phyloP scores from a whole-genome alignment of 1,140 invertebrate genomes.

The Drosophila orosa region DNA sequence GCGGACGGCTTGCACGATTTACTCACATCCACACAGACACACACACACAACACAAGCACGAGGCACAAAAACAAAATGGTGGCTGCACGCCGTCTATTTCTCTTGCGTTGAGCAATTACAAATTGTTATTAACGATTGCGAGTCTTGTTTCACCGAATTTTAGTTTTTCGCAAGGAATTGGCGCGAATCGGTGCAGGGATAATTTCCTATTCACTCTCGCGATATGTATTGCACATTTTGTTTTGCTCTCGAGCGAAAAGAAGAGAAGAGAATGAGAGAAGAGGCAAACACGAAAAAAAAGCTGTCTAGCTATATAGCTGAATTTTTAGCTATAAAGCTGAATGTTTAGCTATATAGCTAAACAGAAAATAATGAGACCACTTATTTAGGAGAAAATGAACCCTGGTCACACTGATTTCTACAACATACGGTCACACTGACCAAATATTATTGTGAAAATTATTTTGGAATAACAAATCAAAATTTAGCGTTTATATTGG shows the following conservation, averaged over 20 bases:
- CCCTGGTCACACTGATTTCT: neutral
- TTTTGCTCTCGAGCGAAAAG: conserved; percentile 34
- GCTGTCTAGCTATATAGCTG: too few relatives aligned
- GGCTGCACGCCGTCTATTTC: conserved; percentile 4
- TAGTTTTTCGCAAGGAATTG: conserved; percentile 21
- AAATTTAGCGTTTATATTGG: neutral
- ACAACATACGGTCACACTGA: neutral
- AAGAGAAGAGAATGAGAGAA: conserved; percentile 23
- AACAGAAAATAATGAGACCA: too few relatives aligned
- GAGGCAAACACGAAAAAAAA: conserved; percentile 8
- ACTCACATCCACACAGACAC: conserved; percentile 1
- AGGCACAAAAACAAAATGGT: conserved; percentile 37
- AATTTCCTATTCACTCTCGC: conserved; percentile 30
- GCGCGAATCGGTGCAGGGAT: conserved; percentile 41
- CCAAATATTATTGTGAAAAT: neutral
- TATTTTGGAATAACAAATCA: conserved; percentile 1
- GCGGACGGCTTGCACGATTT: conserved; percentile 17
- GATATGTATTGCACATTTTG: conserved; percentile 38
- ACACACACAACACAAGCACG: conserved; percentile 19
- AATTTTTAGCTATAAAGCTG: too few relatives aligned
- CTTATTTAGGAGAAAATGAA: too few relatives aligned
- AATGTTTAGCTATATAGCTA: too few relatives aligned
- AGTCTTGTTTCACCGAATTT: conserved; percentile 4
- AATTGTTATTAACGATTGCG: neutral
- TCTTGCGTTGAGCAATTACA: neutral